phyloP scores from a whole-genome alignment of 2,113 vertebrate genomes.

The Poeciliopsis occidentalis region DNA sequence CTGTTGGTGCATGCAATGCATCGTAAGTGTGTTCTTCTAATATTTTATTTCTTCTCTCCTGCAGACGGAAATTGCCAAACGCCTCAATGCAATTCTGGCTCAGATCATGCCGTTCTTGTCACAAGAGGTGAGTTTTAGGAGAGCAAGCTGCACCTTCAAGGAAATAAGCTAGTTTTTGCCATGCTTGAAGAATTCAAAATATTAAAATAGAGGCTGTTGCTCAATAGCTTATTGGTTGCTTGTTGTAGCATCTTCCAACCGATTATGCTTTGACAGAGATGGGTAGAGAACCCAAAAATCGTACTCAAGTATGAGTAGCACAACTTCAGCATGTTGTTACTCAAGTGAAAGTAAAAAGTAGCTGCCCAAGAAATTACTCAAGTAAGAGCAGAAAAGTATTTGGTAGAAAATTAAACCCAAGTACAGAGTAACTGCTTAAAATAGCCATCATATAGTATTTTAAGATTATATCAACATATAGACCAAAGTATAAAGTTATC shows the following conservation, averaged over 20 bases:
- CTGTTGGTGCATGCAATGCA: neutral
- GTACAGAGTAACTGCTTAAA: too few species aligned
- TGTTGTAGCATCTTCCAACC: neutral
- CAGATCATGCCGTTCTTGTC: slow-evolving; percentile 97
- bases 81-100: slow-evolving; percentile 92
- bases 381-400: too few species aligned
- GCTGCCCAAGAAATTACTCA: too few species aligned
- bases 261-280: neutral
- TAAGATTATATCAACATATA: too few species aligned
- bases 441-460: too few species aligned
- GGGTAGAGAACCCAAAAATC: too few species aligned
- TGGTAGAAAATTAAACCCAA: too few species aligned
- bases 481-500: too few species aligned
- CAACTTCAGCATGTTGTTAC: too few species aligned
- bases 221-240: neutral
- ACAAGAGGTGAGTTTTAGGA: slow-evolving; percentile 88
- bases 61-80: slow-evolving; percentile 94
- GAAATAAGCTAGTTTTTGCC: slow-evolving; percentile 4
- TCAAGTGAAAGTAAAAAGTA: too few species aligned
- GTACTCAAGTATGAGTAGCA: too few species aligned
- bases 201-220: neutral
- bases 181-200: too few species aligned
- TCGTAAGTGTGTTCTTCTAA: slow-evolving; percentile 16
- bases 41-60: slow-evolving; percentile 39
- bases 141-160: neutral